Evolutionary conservation across 2,888 invertebrate genomes (phyloP).

Genomic region (Cryptocephalus moraei): DNA sequence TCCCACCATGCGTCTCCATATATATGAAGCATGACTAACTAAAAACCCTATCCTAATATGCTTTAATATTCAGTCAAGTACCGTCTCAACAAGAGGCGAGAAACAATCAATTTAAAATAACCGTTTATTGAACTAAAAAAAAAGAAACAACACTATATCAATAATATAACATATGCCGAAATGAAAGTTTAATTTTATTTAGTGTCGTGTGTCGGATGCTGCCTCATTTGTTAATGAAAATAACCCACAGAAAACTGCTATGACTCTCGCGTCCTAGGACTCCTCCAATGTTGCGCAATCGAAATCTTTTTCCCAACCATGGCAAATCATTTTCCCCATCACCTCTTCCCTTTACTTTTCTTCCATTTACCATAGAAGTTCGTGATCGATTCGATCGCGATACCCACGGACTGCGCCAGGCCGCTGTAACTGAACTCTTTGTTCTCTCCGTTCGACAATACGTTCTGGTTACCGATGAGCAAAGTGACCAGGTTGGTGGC

Average conservation of each 20-base stretch:
- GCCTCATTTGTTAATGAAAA: constrained; percentile 12
- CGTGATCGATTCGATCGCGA: constrained; percentile 70
- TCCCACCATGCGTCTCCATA: too few relatives aligned
- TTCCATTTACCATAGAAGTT: constrained; percentile 82
- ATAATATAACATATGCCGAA: constrained; percentile 12
- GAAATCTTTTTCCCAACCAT: constrained; percentile 10
- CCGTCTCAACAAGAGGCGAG: too few relatives aligned
- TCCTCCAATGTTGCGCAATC: constrained; percentile 5
- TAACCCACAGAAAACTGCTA: constrained; percentile 5
- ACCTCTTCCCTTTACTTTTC: constrained; percentile 57
- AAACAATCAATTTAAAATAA: too few relatives aligned
- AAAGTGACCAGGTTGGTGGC: constrained; percentile 61
- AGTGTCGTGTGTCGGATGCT: too few relatives aligned
- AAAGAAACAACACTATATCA: constrained; percentile 15
- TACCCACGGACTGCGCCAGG: constrained; percentile 69
- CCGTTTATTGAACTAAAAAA: constrained; percentile 17
- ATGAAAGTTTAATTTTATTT: constrained; percentile 5
- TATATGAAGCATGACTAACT: too few relatives aligned
- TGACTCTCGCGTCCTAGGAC: constrained; percentile 1
- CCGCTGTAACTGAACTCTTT: constrained; percentile 66
- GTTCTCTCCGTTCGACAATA: constrained; percentile 36
- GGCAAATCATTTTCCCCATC: constrained; percentile 18
- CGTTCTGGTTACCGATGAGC: constrained; percentile 52
- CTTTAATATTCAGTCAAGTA: too few relatives aligned
- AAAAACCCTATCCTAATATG: too few relatives aligned